Base-by-base conservation (phyloP, 2,797 vertebrate genomes). In the Falco concolor region DNA sequence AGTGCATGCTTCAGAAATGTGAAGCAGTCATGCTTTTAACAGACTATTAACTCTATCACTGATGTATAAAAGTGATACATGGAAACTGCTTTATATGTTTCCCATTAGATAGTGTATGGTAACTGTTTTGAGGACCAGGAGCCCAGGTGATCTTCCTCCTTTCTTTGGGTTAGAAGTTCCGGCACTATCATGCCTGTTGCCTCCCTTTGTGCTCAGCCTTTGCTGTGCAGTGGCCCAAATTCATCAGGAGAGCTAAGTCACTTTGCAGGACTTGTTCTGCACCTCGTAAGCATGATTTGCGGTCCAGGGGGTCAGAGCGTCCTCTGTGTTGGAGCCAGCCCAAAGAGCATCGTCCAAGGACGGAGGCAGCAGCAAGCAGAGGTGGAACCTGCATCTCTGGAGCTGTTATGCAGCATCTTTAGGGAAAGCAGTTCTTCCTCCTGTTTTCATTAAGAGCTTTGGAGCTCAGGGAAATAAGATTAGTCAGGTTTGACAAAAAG, bases 401-500 rank as follows among this genome's bases (percentile, higher is more conserved):
- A 79, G 53, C 30, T 74, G 32, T 76, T 1, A 0, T 36, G 36
- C 14, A 24, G 2, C 65, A 38, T 68, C 45, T 93, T 82, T 30
- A 64, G 68, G 75, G 53, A 83, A 96, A 92, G 23, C 22, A 40
- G 7, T 75, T 75, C 64, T 70, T 89, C 8, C 14, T 79, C 8
- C 61, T 74, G 36, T 60, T 89, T 94, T 82, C 60, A 25, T 72
- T 95, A 95, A 95, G 83, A 95, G 80, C 93, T 97, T 94, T 96
- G 89, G 93, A 92, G 93, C 79, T 57, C 84, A 74, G 87, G 91
- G 87, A 91, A 96, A 92, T 89, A 94, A 94, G 93, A 92, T 97
- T 97, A 97, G 90, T 86, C 76, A 87, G 91, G 93, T 97, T 97
- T 97, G 95, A 96, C 95, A 96, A 93, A 97, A 96, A 70, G 63